A percentile compares a stretch with the other conserved stretches of the same genome.
phyloP scores from a whole-genome alignment of 2,888 invertebrate genomes.

The Ochropleura leucogaster region DNA sequence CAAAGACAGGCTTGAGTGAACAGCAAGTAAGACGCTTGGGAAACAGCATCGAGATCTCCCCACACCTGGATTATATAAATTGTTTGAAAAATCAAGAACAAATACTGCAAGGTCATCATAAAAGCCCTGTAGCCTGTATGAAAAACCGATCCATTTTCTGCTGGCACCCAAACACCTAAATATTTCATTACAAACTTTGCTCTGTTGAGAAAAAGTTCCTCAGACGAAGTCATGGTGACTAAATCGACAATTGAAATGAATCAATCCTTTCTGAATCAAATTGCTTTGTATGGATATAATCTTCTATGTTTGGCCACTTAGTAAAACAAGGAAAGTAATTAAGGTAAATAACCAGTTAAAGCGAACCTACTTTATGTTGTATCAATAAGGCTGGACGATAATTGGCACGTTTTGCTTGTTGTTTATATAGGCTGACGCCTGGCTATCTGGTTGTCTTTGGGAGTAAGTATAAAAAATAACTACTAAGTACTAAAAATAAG shows the following conservation, averaged over 20 bases:
- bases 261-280: slow-evolving; percentile 3
- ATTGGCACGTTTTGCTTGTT: slow-evolving; percentile 59
- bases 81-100: slow-evolving; percentile 82
- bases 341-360: slow-evolving; percentile 52
- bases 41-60: slow-evolving; percentile 85
- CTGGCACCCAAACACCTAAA: slow-evolving; percentile 84
- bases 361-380: slow-evolving; percentile 47
- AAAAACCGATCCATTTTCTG: slow-evolving; percentile 67
- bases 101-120: slow-evolving; percentile 80
- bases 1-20: slow-evolving; percentile 87
- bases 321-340: slow-evolving; percentile 61
- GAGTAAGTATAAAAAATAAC: neutral
- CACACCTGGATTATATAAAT: slow-evolving; percentile 83
- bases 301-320: slow-evolving; percentile 54
- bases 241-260: slow-evolving; percentile 23
- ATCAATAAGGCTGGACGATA: slow-evolving; percentile 46
- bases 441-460: neutral
- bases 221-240: slow-evolving; percentile 60
- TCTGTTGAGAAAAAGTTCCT: slow-evolving; percentile 80
- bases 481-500: neutral
- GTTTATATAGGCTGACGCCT: slow-evolving; percentile 20
- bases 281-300: slow-evolving; percentile 21
- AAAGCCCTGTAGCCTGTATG: slow-evolving; percentile 73
- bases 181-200: slow-evolving; percentile 83
- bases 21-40: slow-evolving; percentile 81